Percentiles rank a stretch among this genome's conserved stretches.
phyloP scores from a whole-genome alignment of 2,113 vertebrate species.

The Chauna torquata region DNA sequence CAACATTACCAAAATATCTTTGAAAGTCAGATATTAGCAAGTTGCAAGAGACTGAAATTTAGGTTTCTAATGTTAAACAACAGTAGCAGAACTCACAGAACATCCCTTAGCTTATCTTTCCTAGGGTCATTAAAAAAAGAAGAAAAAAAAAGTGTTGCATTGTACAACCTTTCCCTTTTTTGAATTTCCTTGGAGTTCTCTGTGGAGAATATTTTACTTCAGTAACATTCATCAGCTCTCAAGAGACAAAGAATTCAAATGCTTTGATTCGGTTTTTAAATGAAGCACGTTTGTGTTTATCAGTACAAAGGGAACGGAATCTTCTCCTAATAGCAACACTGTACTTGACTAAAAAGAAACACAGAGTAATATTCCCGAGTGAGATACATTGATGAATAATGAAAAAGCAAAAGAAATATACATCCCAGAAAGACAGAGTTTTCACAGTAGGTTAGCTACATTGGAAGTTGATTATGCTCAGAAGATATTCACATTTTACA shows the following conservation, averaged over 20 bases:
- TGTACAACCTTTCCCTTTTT: neutral
- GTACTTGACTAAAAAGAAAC: neutral
- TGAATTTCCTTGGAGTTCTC: neutral
- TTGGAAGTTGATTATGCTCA: neutral
- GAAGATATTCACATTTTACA: neutral
- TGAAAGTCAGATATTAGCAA: neutral
- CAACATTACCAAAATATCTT: neutral
- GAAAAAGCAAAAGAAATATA: neutral
- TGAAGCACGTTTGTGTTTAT: neutral
- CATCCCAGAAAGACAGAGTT: neutral
- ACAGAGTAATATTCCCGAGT: neutral
- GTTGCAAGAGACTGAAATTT: neutral
- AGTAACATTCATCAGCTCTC: neutral
- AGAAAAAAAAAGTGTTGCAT: accelerated
- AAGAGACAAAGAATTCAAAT: neutral
- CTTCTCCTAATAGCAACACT: neutral
- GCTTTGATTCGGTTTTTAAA: constrained; percentile 23
- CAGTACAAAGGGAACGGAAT: neutral
- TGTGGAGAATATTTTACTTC: neutral
- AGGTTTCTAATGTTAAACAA: neutral
- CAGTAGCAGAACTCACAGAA: neutral
- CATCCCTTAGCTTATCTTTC: neutral
- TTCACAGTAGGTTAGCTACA: neutral
- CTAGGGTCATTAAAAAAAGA: neutral
- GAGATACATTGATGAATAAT: neutral